Evolutionary conservation across 2,888 invertebrate genomes (phyloP).

Genomic region (Crematogaster levior): DNA sequence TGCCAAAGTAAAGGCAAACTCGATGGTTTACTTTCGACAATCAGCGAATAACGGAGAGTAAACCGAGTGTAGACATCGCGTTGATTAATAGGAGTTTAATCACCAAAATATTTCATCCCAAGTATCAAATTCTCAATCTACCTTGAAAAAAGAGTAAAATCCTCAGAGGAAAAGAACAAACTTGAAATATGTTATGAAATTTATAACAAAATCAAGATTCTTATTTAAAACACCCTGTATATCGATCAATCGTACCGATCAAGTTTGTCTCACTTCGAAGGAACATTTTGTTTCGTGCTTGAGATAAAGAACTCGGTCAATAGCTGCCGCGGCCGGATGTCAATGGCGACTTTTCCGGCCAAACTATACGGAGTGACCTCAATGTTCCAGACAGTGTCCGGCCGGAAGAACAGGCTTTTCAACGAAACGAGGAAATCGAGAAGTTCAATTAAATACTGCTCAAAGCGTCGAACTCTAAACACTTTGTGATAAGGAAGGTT

Average conservation of each 20-base stretch:
- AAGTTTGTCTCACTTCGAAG: not conserved
- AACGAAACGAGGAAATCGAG: slow-evolving; percentile 8
- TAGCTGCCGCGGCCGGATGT: slow-evolving; percentile 54
- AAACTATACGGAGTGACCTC: slow-evolving; percentile 46
- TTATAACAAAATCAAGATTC: not conserved
- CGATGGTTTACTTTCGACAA: slow-evolving; percentile 10
- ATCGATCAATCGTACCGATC: not conserved
- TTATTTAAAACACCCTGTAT: not conserved
- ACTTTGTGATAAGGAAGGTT: slow-evolving; percentile 26
- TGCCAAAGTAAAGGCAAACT: slow-evolving; percentile 7
- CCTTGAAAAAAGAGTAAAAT: not conserved
- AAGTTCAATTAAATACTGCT: slow-evolving; percentile 42
- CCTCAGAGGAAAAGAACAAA: not conserved
- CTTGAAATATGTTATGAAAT: not conserved
- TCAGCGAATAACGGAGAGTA: slow-evolving; percentile 4
- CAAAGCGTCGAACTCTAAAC: not conserved
- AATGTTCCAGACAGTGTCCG: slow-evolving; percentile 42
- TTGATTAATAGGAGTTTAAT: slow-evolving; percentile 1
- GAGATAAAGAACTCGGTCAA: slow-evolving; percentile 47
- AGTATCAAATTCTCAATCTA: not conserved
- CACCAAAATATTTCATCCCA: not conserved
- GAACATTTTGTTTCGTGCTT: not conserved
- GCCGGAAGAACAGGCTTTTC: slow-evolving; percentile 29
- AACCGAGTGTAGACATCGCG: not conserved
- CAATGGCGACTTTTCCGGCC: slow-evolving; percentile 56